Evolutionary conservation across 2,113 vertebrate genomes (phyloP).

Genomic region (Brachyistius frenatus): DNA sequence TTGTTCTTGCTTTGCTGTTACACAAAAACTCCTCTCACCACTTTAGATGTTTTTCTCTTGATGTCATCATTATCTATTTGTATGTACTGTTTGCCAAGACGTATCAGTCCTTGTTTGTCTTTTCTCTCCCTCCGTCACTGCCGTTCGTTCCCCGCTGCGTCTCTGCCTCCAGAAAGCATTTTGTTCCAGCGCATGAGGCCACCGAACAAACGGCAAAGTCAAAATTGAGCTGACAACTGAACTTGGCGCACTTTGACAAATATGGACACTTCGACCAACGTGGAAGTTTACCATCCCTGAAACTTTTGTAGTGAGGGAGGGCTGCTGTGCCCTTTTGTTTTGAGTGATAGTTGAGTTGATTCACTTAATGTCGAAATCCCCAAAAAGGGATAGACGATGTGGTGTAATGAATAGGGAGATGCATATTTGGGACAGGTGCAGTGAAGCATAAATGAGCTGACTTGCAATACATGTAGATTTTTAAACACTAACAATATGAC

Average conservation of each 20-base stretch:
- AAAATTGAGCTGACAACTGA: constrained; percentile 54
- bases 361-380: constrained; percentile 46
- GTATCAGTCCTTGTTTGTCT: constrained; percentile 18
- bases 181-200: constrained; percentile 29
- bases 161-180: constrained; percentile 30
- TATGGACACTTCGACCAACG: constrained; percentile 42
- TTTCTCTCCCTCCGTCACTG: constrained; percentile 3
- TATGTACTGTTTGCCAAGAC: not conserved
- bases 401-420: constrained; percentile 33
- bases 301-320: constrained; percentile 17
- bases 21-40: constrained; percentile 13
- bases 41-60: constrained; percentile 27
- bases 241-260: constrained; percentile 35
- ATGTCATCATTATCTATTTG: constrained; percentile 22
- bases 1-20: not conserved
- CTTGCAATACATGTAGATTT: not conserved
- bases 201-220: constrained; percentile 39
- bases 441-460: constrained; percentile 8
- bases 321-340: constrained; percentile 13
- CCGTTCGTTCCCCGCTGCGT: constrained; percentile 15
- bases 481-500: not conserved
- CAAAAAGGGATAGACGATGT: constrained; percentile 5
- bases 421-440: constrained; percentile 19
- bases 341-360: constrained; percentile 62
- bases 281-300: constrained; percentile 12